Base-by-base conservation (phyloP, 1,140 invertebrate genomes). In the Ceratina australensis region DNA sequence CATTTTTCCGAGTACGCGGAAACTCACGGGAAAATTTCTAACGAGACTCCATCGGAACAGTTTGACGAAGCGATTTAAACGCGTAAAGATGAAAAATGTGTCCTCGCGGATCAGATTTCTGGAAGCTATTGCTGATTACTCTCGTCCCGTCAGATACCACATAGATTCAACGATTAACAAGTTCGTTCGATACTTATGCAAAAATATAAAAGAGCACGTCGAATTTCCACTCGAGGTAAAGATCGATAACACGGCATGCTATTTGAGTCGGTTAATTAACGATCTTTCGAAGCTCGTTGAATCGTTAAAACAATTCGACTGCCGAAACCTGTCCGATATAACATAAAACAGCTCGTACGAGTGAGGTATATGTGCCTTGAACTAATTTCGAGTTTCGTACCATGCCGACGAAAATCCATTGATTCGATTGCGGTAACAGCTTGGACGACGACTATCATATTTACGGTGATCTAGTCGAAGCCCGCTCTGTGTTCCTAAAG, bases 381-480 rank as follows among this genome's bases (percentile, higher is more conserved):
- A 42, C 33, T 42, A 66, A 63, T 66, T 79, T 64, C 33, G 64
- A 24, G n/a, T 75, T 26, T 22, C 56, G 33, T 42, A 42, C 33
- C 33, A 42, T 3, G 33, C 8, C 33, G 33, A 42, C 33, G 33
- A 42, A 42, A n/a, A 54, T 54, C 52, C 52, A 54, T n/a, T 54
- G 52, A 54, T n/a, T 54, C 52, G 52, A 54, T 54, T 54, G 33
- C 33, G 33, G 33, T 42, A 54, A 54, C 65, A 69, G 49, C 65
- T 76, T 52, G 59, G 49, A 76, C 65, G 42, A 61, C 49, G 42
- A 49, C 72, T 69, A 79, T 33, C 33, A 24, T 18, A 42, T 68
- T 67, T 63, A 56, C 54, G 64, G 64, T 79, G 61, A 67, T 68
- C 65, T 84, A 79, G 81, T 66, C 72, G 66, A 63, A 69, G 81